These are phyloP conservation scores for Epinephelus cyanopodus DNA, from an alignment of 2,113 vertebrate genomes.

Conservation along the genomic window DNA sequence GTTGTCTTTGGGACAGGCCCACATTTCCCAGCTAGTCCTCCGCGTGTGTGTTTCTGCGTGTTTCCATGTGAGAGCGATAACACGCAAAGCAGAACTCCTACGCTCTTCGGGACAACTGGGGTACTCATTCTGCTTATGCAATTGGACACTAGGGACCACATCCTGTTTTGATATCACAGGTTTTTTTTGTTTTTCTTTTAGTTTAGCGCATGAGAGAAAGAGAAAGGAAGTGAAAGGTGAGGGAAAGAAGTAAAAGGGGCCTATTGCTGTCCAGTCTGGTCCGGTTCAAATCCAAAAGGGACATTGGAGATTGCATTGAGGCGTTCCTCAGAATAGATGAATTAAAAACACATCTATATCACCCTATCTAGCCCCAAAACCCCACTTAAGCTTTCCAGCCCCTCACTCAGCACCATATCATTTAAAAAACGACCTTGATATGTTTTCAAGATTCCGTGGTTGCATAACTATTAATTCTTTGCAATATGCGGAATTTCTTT, in stretches of 20 bases:
- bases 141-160: constrained; percentile 46
- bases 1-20: constrained; percentile 56
- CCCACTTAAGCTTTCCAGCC: constrained; percentile 76
- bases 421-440: constrained; percentile 85
- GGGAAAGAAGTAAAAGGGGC: constrained; percentile 16
- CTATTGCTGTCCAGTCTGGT: constrained; percentile 12
- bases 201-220: constrained; percentile 48
- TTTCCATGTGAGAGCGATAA: constrained; percentile 42
- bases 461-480: constrained; percentile 88
- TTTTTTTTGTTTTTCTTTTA: constrained; percentile 40
- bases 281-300: constrained; percentile 41
- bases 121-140: constrained; percentile 77
- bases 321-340: constrained; percentile 59
- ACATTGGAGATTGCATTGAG: constrained; percentile 59
- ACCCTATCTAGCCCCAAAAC: constrained; percentile 63
- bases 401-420: constrained; percentile 91
- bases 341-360: constrained; percentile 76
- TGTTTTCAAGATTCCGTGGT: constrained; percentile 87
- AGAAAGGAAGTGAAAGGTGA: constrained; percentile 10
- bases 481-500: constrained; percentile 71
- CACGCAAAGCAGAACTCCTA: constrained; percentile 65
- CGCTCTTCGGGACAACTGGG: constrained; percentile 60
- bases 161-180: constrained; percentile 37
- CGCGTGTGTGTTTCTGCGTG: constrained; percentile 29
- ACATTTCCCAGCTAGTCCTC: constrained; percentile 50